Conservation (phyloP, 2,797 vertebrate species). For the Rhabdophis nuchalis region DNA sequence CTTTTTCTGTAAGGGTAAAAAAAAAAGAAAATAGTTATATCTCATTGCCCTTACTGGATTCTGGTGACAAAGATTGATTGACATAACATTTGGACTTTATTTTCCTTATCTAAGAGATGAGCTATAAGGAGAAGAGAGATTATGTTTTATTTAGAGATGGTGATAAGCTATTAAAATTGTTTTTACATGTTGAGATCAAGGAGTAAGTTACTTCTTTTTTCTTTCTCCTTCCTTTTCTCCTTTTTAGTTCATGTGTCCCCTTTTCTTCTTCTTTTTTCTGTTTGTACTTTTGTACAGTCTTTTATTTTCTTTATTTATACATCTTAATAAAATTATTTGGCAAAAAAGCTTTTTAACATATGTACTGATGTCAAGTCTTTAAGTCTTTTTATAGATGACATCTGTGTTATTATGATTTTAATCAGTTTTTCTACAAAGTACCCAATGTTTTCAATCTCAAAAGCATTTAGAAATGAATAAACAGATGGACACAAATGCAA, state of each 20-base stretch:
- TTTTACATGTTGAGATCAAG: not conserved
- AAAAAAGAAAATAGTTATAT: not conserved
- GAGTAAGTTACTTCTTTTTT: not conserved
- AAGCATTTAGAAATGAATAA: conserved; percentile 20
- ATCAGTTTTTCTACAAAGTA: conserved; percentile 15
- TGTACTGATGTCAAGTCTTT: not conserved
- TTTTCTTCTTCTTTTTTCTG: not conserved
- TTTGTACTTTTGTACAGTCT: not conserved
- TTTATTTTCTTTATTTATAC: not conserved
- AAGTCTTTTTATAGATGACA: conserved; percentile 21
- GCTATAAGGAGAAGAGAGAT: not conserved
- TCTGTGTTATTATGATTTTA: conserved; percentile 19
- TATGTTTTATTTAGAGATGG: not conserved
- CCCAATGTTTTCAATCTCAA: conserved; percentile 14
- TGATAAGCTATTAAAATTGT: not conserved
- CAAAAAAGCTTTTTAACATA: not conserved
- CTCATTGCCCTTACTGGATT: not conserved
- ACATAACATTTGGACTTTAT: not conserved
- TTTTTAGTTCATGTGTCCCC: not conserved
- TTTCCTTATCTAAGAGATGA: not conserved
- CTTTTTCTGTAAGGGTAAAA: not conserved
- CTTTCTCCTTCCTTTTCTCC: not conserved
- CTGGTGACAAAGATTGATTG: not conserved
- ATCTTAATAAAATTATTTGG: not conserved
- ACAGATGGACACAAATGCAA: conserved; percentile 22